Conservation (phyloP, 2,797 vertebrate species). For the Furcifer pardalis region DNA sequence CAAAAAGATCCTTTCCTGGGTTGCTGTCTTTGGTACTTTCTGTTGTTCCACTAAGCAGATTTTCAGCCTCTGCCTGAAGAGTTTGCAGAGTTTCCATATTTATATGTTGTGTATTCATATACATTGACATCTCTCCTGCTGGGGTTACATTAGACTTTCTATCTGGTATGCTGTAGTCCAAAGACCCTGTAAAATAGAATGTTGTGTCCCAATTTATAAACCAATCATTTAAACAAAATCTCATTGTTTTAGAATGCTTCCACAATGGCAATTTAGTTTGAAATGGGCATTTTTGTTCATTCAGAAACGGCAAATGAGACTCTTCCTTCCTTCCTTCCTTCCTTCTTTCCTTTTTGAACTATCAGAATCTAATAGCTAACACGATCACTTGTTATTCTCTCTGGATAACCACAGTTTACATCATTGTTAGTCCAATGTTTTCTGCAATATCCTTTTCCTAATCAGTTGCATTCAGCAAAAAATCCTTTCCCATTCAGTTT, state of each 20-base stretch:
- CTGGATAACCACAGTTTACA: not conserved
- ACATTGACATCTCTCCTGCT: constrained; percentile 81
- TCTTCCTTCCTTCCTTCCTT: too few species aligned
- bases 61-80: constrained; percentile 81
- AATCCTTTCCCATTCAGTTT: too few species aligned
- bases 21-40: constrained; percentile 82
- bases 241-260: not conserved
- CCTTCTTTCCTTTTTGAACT: too few species aligned
- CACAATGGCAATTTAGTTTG: not conserved
- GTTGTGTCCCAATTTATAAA: not conserved
- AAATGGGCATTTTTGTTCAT: not conserved
- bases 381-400: too few species aligned
- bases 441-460: too few species aligned
- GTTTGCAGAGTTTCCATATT: constrained; percentile 81
- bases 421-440: not conserved
- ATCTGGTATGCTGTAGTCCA: constrained; percentile 84
- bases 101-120: constrained; percentile 91
- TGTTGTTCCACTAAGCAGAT: constrained; percentile 67
- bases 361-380: too few species aligned
- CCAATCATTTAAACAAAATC: not conserved
- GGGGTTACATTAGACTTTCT: constrained; percentile 76
- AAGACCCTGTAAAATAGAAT: constrained; percentile 79
- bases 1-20: constrained; percentile 92
- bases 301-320: too few species aligned
- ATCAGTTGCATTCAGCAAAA: not conserved